A percentile compares a stretch with the other conserved stretches of the same genome.
Evolutionary conservation across 2,888 invertebrate species (phyloP).

Genomic region (Melanargia galathea): DNA sequence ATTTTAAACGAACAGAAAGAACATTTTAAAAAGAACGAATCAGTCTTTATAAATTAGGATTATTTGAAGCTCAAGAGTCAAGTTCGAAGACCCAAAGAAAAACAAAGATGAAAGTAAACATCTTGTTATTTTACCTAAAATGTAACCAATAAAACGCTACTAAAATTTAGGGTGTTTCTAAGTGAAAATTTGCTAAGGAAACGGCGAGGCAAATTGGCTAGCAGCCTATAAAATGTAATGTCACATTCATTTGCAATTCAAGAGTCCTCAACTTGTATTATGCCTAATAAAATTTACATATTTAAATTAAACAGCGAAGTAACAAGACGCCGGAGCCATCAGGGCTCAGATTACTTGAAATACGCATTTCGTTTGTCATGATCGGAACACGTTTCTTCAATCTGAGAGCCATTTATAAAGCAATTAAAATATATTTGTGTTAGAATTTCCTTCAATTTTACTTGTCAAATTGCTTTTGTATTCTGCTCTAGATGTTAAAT

Average conservation of each 20-base stretch:
- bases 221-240: slow-evolving; percentile 80
- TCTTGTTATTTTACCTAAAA: slow-evolving; percentile 42
- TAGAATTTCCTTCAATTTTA: not conserved
- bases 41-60: not conserved
- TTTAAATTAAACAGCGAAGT: slow-evolving; percentile 81
- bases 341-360: slow-evolving; percentile 63
- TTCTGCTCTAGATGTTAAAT: too few relatives aligned
- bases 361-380: slow-evolving; percentile 43
- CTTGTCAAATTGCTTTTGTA: not conserved
- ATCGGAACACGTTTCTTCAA: slow-evolving; percentile 31
- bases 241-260: slow-evolving; percentile 82
- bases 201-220: slow-evolving; percentile 78
- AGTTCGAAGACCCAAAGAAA: slow-evolving; percentile 15
- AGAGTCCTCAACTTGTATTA: slow-evolving; percentile 79
- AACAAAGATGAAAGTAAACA: slow-evolving; percentile 45
- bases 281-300: slow-evolving; percentile 82
- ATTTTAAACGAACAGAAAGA: too few relatives aligned
- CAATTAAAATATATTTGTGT: slow-evolving; percentile 2
- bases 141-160: slow-evolving; percentile 54
- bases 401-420: slow-evolving; percentile 25
- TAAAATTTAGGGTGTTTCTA: slow-evolving; percentile 63
- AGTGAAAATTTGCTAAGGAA: slow-evolving; percentile 79
- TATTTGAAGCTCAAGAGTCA: not conserved
- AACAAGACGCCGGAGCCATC: slow-evolving; percentile 77
- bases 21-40: too few relatives aligned